A percentile compares a stretch with the other conserved stretches of the same genome.
Evolutionary conservation across 2,888 invertebrate genomes (phyloP).

Genomic region (Zhengitettix transpicula): DNA sequence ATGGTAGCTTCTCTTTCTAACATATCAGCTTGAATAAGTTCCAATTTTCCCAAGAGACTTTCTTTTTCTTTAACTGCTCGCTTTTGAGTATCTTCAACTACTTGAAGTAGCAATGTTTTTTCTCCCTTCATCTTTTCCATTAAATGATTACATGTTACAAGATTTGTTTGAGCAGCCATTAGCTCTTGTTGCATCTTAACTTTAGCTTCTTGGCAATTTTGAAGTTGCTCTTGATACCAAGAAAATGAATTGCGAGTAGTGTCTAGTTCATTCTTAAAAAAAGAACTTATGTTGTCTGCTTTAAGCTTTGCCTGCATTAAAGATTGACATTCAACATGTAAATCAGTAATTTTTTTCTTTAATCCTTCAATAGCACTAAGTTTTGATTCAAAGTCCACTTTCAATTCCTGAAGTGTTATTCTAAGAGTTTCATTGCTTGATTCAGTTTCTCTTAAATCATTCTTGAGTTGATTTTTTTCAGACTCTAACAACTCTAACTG

Average conservation of each 20-base stretch:
- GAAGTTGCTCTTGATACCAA: conserved; percentile 29
- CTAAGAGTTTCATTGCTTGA: conserved; percentile 12
- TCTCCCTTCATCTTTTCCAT: conserved; percentile 24
- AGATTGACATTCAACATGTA: conserved; percentile 27
- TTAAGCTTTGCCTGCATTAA: conserved; percentile 24
- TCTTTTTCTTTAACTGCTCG: conserved; percentile 28
- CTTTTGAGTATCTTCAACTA: conserved; percentile 24
- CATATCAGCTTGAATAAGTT: conserved; percentile 30
- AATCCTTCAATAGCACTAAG: conserved; percentile 25
- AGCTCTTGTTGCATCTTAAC: conserved; percentile 12
- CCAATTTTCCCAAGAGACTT: conserved; percentile 26
- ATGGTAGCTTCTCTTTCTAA: conserved; percentile 26
- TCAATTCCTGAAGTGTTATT: conserved; percentile 22
- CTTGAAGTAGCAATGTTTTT: conserved; percentile 21
- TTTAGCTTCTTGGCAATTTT: conserved; percentile 19
- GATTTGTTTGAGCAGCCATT: conserved; percentile 20
- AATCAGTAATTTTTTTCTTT: conserved; percentile 28
- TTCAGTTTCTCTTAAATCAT: conserved; percentile 1
- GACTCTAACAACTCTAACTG: conserved; percentile 3
- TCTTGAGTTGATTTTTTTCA: background rate
- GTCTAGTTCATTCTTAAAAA: conserved; percentile 23
- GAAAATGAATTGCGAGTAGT: conserved; percentile 24
- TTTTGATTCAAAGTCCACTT: conserved; percentile 22
- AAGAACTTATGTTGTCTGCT: conserved; percentile 23
- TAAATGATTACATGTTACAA: conserved; percentile 19